Base-by-base conservation (phyloP, 2,113 vertebrate genomes). In the Percopsis transmontana region DNA sequence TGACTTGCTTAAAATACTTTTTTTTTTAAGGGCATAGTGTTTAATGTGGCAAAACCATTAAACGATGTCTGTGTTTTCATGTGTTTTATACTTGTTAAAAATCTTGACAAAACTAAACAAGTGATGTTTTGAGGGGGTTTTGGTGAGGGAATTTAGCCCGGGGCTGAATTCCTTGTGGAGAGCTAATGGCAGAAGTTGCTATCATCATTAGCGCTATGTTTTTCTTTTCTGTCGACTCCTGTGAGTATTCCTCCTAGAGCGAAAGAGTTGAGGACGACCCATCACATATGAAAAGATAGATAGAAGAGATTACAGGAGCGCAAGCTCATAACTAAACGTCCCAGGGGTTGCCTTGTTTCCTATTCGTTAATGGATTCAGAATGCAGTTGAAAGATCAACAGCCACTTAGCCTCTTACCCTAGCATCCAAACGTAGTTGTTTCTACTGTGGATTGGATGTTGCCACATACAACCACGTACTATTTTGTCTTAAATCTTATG, bases 251-350 rank as follows among this genome's bases (percentile, higher is more conserved):
- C 39, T 12, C 64, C 77, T 38, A 76, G 58, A 56, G 61, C 68
- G 70, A 45, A 70, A 55, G 23, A 73, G 66, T 55, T 39, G 53
- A 50, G 12, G 66, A 76, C 45, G 67, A 60, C 20, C n/a, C 72
- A 78, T 61, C 67, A 27, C 63, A 72, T 74, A 60, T 59, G 48
- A 69, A 68, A 12, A 54, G 53, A 61, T 41, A 68, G 76, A 72
- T 79, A 60, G 76, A 82, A 71, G 40, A 74, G 67, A 76, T 79
- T 70, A 65, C 65, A 42, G 59, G 57, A 85, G 74, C 73, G 69
- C 54, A 21, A 51, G 50, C 66, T 80, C 54, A 66, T 84, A 79
- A 84, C 70, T 62, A 71, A 27, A 70, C 42, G 53, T 74, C 70
- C 70, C 55, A 57, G 54, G 57, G 64, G 61, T 68, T 53, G 62